phyloP scores from a whole-genome alignment of 2,888 invertebrate genomes.

The Copidosoma aretas region DNA sequence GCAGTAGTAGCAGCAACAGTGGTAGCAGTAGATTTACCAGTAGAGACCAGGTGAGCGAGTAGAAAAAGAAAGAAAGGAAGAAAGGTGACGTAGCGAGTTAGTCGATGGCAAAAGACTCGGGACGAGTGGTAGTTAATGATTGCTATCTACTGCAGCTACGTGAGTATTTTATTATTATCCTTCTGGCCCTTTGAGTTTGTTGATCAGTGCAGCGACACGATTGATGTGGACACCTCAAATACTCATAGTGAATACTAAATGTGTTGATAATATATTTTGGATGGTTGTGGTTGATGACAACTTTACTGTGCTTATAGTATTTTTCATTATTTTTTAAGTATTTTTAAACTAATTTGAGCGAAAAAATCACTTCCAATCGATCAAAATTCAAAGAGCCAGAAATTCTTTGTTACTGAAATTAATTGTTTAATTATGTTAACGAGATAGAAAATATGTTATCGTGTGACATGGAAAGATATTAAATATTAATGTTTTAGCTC shows the following conservation, averaged over 20 bases:
- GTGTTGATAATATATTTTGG: too few species aligned
- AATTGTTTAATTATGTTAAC: neutral
- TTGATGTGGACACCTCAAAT: too few species aligned
- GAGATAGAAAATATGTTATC: neutral
- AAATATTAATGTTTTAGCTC: neutral
- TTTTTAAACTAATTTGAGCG: too few species aligned
- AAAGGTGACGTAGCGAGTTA: slow-evolving; percentile 29
- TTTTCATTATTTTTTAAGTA: too few species aligned
- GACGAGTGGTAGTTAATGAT: neutral
- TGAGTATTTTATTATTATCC: too few species aligned
- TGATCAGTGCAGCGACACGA: neutral
- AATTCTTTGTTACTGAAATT: too few species aligned
- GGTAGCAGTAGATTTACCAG: slow-evolving; percentile 12
- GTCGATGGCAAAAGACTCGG: neutral
- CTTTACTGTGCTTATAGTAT: too few species aligned
- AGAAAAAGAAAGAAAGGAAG: slow-evolving; percentile 12
- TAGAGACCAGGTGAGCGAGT: slow-evolving; percentile 16
- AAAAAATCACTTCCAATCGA: too few species aligned
- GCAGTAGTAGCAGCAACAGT: slow-evolving; percentile 9
- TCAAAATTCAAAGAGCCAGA: too few species aligned
- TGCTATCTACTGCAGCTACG: neutral
- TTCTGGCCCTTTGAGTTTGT: neutral
- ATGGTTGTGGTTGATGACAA: too few species aligned
- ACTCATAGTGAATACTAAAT: too few species aligned
- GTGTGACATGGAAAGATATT: neutral